Conservation (phyloP, 2,797 vertebrate genomes). For the Tachyglossus aculeatus region DNA sequence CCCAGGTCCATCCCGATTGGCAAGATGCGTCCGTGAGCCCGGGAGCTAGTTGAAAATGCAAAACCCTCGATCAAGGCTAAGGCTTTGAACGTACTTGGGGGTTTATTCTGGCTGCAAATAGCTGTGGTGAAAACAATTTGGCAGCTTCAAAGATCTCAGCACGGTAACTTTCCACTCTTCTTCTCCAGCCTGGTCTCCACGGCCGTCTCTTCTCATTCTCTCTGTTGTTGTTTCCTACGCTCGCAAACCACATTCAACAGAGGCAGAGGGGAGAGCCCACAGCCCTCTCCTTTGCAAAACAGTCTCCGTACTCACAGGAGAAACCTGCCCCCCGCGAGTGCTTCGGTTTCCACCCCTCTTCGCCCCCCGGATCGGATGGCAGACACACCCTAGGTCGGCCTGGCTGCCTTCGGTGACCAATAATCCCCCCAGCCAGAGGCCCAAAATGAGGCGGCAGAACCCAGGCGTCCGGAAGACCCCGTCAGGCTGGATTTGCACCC, state of each 20-base stretch:
- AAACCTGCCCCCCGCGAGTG: too few relatives aligned
- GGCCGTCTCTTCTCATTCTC: conserved; percentile 45
- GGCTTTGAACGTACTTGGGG: conserved; percentile 25
- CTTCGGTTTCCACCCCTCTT: too few relatives aligned
- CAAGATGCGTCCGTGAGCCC: too few relatives aligned
- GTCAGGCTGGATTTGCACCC: too few relatives aligned
- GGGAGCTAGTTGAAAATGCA: conserved; percentile 15
- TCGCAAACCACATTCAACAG: conserved; percentile 60
- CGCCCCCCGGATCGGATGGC: not conserved
- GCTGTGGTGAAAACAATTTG: conserved; percentile 65
- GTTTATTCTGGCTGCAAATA: conserved; percentile 58
- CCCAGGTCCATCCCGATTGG: too few relatives aligned
- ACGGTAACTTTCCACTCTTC: conserved; percentile 64
- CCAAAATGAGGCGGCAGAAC: too few relatives aligned
- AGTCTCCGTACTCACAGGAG: too few relatives aligned
- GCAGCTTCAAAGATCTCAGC: conserved; percentile 64
- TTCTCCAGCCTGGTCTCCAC: conserved; percentile 38
- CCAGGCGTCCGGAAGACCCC: too few relatives aligned
- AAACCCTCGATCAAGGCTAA: conserved; percentile 30
- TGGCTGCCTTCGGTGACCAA: too few relatives aligned
- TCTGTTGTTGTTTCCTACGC: conserved; percentile 57
- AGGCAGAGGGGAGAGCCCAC: too few relatives aligned
- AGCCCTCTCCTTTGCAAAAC: too few relatives aligned
- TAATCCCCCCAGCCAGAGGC: too few relatives aligned
- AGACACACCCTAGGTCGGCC: conserved; percentile 3